phyloP scores from a whole-genome alignment of 2,888 invertebrate genomes.

The Amiota communis region DNA sequence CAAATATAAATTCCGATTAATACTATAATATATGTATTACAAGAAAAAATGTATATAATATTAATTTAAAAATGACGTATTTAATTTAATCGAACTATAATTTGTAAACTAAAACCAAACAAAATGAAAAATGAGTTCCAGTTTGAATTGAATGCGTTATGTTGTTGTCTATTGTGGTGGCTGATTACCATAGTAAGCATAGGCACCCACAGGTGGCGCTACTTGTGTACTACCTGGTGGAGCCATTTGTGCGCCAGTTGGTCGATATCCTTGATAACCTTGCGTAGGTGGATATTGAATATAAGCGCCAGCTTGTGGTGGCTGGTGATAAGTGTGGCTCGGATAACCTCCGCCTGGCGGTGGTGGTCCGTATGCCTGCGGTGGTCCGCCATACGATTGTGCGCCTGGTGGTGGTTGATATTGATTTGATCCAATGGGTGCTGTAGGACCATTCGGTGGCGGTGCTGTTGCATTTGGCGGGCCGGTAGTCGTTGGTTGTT shows the following conservation, averaged over 20 bases:
- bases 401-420: conserved; percentile 71
- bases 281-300: conserved; percentile 78
- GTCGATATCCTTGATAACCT: conserved; percentile 79
- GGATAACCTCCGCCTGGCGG: conserved; percentile 74
- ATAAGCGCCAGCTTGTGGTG: conserved; percentile 75
- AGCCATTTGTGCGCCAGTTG: conserved; percentile 76
- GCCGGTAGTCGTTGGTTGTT: conserved; percentile 62
- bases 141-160: too few species aligned
- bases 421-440: conserved; percentile 69
- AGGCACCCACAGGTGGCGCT: conserved; percentile 79
- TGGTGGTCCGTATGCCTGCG: conserved; percentile 70
- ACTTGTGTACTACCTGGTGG: conserved; percentile 73
- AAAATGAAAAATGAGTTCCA: too few species aligned
- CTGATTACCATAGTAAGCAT: conserved; percentile 87
- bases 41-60: too few species aligned
- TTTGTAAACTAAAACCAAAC: too few species aligned
- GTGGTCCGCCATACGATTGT: conserved; percentile 71
- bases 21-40: too few species aligned
- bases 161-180: conserved; percentile 75
- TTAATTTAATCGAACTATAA: too few species aligned
- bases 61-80: too few species aligned
- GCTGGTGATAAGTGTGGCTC: conserved; percentile 75
- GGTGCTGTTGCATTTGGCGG: conserved; percentile 72
- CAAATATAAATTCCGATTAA: too few species aligned
- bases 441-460: conserved; percentile 68